These are phyloP conservation scores for Sebastes matsubarae DNA, from an alignment of 2,797 vertebrate species.

Conservation along the genomic window DNA sequence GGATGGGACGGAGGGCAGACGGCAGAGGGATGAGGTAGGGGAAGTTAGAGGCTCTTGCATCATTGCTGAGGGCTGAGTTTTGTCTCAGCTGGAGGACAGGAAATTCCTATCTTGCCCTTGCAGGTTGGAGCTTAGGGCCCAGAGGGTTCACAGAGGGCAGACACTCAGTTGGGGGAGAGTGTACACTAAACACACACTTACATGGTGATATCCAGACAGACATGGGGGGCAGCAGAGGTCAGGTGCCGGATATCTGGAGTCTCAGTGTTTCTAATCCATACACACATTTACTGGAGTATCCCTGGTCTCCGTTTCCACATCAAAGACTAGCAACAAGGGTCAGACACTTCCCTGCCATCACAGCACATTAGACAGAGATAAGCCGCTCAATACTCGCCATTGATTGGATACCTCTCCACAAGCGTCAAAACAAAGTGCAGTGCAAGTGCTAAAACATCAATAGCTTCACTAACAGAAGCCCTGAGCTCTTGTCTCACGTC, in stretches of 20 bases:
- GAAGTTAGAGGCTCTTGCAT: slow-evolving; percentile 49
- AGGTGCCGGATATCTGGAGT: slow-evolving; percentile 43
- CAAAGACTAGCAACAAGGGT: slow-evolving; percentile 49
- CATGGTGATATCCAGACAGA: slow-evolving; percentile 40
- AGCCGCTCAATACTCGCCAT: slow-evolving; percentile 54
- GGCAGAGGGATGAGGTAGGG: slow-evolving; percentile 34
- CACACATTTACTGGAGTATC: slow-evolving; percentile 46
- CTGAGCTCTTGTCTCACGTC: not conserved
- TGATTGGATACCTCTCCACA: slow-evolving; percentile 59
- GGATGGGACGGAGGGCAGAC: slow-evolving; percentile 31
- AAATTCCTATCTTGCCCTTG: slow-evolving; percentile 70
- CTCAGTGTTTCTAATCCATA: slow-evolving; percentile 48
- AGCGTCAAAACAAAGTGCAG: slow-evolving; percentile 61
- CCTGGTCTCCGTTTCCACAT: slow-evolving; percentile 44
- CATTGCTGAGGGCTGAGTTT: slow-evolving; percentile 31
- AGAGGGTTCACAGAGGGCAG: slow-evolving; percentile 64
- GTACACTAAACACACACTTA: slow-evolving; percentile 37
- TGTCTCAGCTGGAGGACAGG: slow-evolving; percentile 58
- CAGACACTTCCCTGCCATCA: slow-evolving; percentile 47
- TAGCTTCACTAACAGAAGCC: slow-evolving; percentile 30
- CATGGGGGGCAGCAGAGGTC: slow-evolving; percentile 55
- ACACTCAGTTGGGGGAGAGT: slow-evolving; percentile 33
- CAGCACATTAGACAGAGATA: slow-evolving; percentile 66
- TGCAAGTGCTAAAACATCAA: slow-evolving; percentile 25
- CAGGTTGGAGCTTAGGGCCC: slow-evolving; percentile 57